Base-by-base conservation (phyloP, 1,140 invertebrate species). In the Vollenhovia emeryi region DNA sequence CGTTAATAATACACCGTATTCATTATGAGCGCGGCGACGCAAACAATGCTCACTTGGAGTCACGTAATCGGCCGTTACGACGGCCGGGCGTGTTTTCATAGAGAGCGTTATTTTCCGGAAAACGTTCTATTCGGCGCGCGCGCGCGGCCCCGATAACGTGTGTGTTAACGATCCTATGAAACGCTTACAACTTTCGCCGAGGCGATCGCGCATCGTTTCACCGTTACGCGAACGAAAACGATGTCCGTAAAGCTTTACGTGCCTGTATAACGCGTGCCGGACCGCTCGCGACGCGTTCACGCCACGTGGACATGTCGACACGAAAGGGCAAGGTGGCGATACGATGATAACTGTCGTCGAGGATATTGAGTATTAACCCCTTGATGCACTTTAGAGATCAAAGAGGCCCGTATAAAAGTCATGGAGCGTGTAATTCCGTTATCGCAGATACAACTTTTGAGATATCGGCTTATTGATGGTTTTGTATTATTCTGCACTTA, bases 1-100 rank as follows among this genome's bases (percentile, higher is more conserved):
- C 50, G 52, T 82, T 82, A 82, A 82, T 82, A 82, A 82, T 82
- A 71, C n/a, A n/a, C 50, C 78, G 66, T 73, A 55, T 82, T 82
- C 78, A 82, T 82, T 82, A 82, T 33, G 36, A 57, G 64, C 64
- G 64, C 64, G 50, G 78, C 64, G 52, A 43, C 21, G 66, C 66
- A 57, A 73, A 82, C 78, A 82, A 71, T 71, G 50, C 78, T 82
- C 78, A 82, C 78, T 82, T 82, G 66, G 66, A 82, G 78, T 82
- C 78, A 82, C 78, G 78, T 82, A 71, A 82, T 80, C 78, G 78
- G n/a, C 36, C 36, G 78, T 57, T 71, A 57, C 33, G 36, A n/a
- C 15, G 11, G 45, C 1, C 45, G 36, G 36, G 24, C 6, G 64
- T 45, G 66, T 82, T 82, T 73, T 24, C 33, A 66, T 18, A 78